These are phyloP conservation scores for Aporrectodea caliginosa DNA, from an alignment of 1,140 invertebrate species.

Conservation along the genomic window DNA sequence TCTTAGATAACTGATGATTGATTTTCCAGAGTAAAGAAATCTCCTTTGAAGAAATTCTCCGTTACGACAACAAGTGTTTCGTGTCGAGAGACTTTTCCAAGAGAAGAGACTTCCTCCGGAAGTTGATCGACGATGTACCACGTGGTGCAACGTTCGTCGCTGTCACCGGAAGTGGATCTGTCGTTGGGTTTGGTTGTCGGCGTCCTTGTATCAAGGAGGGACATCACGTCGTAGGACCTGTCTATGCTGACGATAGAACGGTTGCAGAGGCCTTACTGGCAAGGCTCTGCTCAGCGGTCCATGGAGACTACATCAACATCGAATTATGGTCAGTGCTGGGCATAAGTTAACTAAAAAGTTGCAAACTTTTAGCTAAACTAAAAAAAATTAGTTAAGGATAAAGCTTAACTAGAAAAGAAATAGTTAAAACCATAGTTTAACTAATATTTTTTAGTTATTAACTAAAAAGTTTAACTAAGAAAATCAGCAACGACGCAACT, in stretches of 20 bases:
- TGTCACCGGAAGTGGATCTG: background rate
- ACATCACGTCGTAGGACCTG: background rate
- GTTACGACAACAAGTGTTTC: slow-evolving; percentile 20
- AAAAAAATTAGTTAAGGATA: too few relatives aligned
- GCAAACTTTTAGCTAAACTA: too few relatives aligned
- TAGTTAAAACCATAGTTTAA: too few relatives aligned
- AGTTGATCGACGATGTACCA: background rate
- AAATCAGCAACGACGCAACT: too few relatives aligned
- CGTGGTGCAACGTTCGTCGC: background rate
- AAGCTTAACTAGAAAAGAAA: too few relatives aligned
- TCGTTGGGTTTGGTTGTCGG: slow-evolving; percentile 9
- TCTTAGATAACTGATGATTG: too few relatives aligned
- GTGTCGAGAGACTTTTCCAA: background rate
- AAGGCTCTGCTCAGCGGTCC: too few relatives aligned
- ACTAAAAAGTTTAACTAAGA: too few relatives aligned
- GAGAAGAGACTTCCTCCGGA: slow-evolving; percentile 14
- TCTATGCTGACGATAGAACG: slow-evolving; percentile 6
- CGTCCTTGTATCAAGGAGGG: background rate
- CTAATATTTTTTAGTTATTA: too few relatives aligned
- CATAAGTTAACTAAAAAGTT: too few relatives aligned
- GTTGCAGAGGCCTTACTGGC: slow-evolving; percentile 12
- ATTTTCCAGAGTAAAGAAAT: slow-evolving; percentile 5
- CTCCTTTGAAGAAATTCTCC: slow-evolving; percentile 2
- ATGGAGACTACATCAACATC: too few relatives aligned
- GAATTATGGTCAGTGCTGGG: too few relatives aligned